These are phyloP conservation scores for Neogobius melanostomus DNA, from an alignment of 2,113 vertebrate species.

Conservation along the genomic window DNA sequence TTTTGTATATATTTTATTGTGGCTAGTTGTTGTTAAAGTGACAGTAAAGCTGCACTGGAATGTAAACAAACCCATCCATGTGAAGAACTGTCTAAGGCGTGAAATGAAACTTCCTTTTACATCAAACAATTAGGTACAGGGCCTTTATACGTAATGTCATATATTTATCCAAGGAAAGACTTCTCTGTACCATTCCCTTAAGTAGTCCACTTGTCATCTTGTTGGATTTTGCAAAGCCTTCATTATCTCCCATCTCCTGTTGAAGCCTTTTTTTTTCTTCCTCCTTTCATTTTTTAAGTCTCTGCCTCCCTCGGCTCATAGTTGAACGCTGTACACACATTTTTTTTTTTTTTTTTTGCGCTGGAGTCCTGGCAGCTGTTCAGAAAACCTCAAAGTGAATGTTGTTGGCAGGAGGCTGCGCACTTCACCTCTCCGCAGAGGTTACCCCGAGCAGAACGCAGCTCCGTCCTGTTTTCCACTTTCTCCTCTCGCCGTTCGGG, in stretches of 20 bases:
- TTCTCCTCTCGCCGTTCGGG: slow-evolving; percentile 3
- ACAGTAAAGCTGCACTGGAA: too few species aligned
- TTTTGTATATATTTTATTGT: too few species aligned
- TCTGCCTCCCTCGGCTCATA: background rate
- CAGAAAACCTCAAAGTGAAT: slow-evolving; percentile 68
- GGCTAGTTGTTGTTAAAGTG: too few species aligned
- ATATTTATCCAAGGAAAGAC: too few species aligned
- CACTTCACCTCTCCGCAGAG: slow-evolving; percentile 67
- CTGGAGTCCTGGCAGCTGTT: slow-evolving; percentile 69
- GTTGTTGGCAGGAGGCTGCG: slow-evolving; percentile 68
- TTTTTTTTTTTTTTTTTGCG: slow-evolving; percentile 3
- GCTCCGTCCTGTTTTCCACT: slow-evolving; percentile 36
- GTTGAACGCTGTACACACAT: slow-evolving; percentile 19
- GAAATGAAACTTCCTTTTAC: too few species aligned
- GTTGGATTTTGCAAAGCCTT: background rate
- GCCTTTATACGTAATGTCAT: too few species aligned
- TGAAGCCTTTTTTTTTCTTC: background rate
- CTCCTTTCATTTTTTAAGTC: background rate
- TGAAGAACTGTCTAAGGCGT: too few species aligned
- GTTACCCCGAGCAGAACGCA: slow-evolving; percentile 61
- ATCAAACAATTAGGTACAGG: too few species aligned
- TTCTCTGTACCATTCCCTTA: background rate
- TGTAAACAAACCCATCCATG: too few species aligned
- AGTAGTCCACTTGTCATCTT: background rate
- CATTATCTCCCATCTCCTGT: background rate